These are phyloP conservation scores for Eremophila alpestris DNA, from an alignment of 2,797 vertebrate genomes.

Conservation along the genomic window DNA sequence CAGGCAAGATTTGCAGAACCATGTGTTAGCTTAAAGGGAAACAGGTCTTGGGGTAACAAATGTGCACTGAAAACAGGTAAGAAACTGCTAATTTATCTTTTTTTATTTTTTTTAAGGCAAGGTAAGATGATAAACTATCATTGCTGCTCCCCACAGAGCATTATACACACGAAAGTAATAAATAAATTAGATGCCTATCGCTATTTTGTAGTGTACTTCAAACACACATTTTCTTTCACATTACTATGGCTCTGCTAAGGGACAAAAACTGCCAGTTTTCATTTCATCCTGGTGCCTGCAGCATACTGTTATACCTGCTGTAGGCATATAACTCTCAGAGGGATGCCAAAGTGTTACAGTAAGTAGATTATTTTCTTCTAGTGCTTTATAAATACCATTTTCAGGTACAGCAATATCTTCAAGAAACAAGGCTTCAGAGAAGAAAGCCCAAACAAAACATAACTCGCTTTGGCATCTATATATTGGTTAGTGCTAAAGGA, in stretches of 20 bases:
- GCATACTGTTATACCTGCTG: not conserved
- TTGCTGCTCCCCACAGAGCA: slow-evolving; percentile 3
- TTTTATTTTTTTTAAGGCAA: not conserved
- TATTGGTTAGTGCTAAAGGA: not conserved
- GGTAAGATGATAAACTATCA: not conserved
- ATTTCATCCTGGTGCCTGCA: not conserved
- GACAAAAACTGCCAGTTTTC: not conserved
- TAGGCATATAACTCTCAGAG: slow-evolving; percentile 8
- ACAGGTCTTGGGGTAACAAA: not conserved
- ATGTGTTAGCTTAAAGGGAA: not conserved
- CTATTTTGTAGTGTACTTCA: not conserved
- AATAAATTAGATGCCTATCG: slow-evolving; percentile 18
- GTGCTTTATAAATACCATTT: slow-evolving; percentile 33
- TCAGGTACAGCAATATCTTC: slow-evolving; percentile 14
- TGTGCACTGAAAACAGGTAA: not conserved
- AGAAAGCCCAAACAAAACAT: slow-evolving; percentile 3
- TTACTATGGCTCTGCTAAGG: not conserved
- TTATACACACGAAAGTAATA: slow-evolving; percentile 1
- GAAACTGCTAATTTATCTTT: not conserved
- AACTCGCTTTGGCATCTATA: not conserved
- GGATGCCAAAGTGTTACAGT: slow-evolving; percentile 36
- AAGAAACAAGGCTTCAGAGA: slow-evolving; percentile 19
- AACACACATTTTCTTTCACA: not conserved
- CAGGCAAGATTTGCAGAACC: not conserved
- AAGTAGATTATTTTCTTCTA: slow-evolving; percentile 37